Evolutionary conservation across 2,797 vertebrate genomes (phyloP).

Genomic region (Sebastes hubbsi): DNA sequence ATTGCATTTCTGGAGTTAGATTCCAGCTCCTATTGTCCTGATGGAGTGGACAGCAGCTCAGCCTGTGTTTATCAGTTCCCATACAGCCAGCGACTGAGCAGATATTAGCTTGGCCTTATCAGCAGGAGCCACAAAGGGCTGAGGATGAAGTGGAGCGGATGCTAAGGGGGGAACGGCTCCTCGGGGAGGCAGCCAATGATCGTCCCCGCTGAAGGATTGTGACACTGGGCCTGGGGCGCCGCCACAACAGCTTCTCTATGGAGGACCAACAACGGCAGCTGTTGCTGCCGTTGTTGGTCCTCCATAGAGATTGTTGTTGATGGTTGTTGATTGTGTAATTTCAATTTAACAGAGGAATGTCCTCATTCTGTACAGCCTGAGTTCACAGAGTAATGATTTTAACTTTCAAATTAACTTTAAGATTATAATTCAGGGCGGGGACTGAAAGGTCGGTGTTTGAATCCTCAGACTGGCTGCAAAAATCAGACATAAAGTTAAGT

Average conservation of each 20-base stretch:
- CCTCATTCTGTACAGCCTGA: no score
- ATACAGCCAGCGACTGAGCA: constrained; percentile 26
- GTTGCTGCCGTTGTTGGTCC: no score
- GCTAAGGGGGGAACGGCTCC: constrained; percentile 25
- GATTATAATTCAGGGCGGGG: no score
- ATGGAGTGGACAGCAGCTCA: constrained; percentile 43
- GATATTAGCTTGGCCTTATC: constrained; percentile 68
- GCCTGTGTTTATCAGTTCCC: constrained; percentile 38
- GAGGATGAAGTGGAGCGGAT: constrained; percentile 48
- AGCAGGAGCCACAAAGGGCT: constrained; percentile 64
- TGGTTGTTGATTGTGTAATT: no score
- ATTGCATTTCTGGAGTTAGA: not conserved
- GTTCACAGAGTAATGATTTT: no score
- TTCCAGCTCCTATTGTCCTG: constrained; percentile 46
- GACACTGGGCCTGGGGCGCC: constrained; percentile 30
- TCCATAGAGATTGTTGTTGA: no score
- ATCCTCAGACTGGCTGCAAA: no score
- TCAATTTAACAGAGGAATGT: no score
- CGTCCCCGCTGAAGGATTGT: constrained; percentile 29
- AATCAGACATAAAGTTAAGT: no score
- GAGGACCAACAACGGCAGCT: not conserved
- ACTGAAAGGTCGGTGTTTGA: no score
- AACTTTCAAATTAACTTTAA: no score
- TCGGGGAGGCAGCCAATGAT: constrained; percentile 45
- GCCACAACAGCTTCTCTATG: not conserved